Evolutionary conservation across 2,888 invertebrate species (phyloP), one percentile per base, ranked within the genome.

Genomic region (Metopia argyrocephala): DNA sequence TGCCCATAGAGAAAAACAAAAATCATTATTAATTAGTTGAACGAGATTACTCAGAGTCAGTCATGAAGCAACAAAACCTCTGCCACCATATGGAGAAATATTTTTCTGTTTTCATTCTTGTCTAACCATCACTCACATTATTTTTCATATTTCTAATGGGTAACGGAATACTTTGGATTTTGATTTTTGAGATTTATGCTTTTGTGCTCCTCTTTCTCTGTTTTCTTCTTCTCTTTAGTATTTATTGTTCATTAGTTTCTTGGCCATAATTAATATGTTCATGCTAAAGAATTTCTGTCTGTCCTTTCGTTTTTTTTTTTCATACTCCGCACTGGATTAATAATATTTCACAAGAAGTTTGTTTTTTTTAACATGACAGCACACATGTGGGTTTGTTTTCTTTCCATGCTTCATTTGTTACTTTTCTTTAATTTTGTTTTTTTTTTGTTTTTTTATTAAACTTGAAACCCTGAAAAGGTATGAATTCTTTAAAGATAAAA

Each of bases 251-350:
- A 70, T 64, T 56, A 59, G 46, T 71, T 78, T 78, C 76, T 59
- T 70, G 65, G 65, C 65, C n/a, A 71, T 78, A 78, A 78, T 78
- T 78, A 78, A 78, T 78, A 66, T 73, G 78, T 73, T 78, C 78
- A 78, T 56, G 79, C 56, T 71, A 62, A 54, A 71, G 38, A 48
- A n/a, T 65, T 46, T 61, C 46, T 48, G 61, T 59, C 20, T 5
- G n/a, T 31, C 15, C 9, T 21, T 28, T n/a, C n/a, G 56, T 12
- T 27, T 45, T 31, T 57, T n/a, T 48, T 74, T 50, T 50, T 28
- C 50, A 56, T 56, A 57, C 28, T 46, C 25, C 31, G 12, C 25
- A 59, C 9, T 64, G 3, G 56, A 52, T 76, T n/a, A n/a, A n/a
- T n/a, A n/a, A n/a, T n/a, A 28, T 65, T 23, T 5, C 12, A 54